Conservation (phyloP, 2,797 vertebrate genomes). For the Neoniphon sammara region DNA sequence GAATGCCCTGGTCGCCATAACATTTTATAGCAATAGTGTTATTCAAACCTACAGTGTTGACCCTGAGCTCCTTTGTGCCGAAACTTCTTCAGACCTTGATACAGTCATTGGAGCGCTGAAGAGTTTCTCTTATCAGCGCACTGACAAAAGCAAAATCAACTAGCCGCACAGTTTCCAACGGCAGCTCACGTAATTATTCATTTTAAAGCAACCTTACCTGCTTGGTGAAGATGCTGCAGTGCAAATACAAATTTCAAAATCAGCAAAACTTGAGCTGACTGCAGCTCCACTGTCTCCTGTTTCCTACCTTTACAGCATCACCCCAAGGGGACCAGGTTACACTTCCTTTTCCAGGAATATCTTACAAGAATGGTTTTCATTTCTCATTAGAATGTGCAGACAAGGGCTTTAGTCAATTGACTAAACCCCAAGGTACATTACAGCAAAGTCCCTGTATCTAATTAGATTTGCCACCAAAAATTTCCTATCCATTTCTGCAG, state of each 20-base stretch:
- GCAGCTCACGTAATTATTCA: slow-evolving; percentile 25
- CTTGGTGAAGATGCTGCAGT: neutral
- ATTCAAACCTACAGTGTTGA: too few relatives aligned
- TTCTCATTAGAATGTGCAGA: neutral
- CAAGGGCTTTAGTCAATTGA: too few relatives aligned
- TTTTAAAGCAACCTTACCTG: slow-evolving; percentile 34
- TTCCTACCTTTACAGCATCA: neutral
- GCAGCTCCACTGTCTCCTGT: slow-evolving; percentile 16
- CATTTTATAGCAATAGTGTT: too few relatives aligned
- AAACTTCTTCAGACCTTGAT: too few relatives aligned
- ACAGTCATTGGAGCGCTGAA: neutral
- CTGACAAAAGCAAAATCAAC: slow-evolving; percentile 24
- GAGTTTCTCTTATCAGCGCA: neutral
- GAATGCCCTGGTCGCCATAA: too few relatives aligned
- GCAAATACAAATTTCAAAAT: slow-evolving; percentile 18
- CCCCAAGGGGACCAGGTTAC: neutral
- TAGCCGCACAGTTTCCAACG: slow-evolving; percentile 12
- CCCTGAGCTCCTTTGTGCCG: too few relatives aligned
- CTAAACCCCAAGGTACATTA: too few relatives aligned
- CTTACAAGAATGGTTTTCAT: slow-evolving; percentile 13
- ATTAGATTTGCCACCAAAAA: too few relatives aligned
- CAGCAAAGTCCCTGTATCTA: too few relatives aligned
- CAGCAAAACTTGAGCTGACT: slow-evolving; percentile 36
- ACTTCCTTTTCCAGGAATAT: slow-evolving; percentile 6
- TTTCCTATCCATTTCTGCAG: too few relatives aligned